Conservation (phyloP, 23 tunicate genomes). For the Styela clava region DNA sequence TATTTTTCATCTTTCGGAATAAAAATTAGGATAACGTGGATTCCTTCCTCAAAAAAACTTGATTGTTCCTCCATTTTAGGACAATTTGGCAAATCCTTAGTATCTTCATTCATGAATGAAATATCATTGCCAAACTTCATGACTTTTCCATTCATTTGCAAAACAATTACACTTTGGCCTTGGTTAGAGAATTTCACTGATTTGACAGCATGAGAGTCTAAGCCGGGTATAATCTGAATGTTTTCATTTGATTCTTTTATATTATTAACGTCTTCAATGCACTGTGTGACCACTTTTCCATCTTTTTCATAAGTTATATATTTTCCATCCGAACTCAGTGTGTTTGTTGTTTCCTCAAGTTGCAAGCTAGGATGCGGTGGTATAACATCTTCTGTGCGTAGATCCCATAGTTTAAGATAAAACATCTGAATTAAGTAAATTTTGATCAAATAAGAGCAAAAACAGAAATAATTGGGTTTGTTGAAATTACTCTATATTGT, state of each 20-base stretch:
- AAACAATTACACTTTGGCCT: neutral
- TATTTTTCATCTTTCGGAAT: neutral
- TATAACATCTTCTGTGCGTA: neutral
- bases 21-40: neutral
- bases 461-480: too few species aligned
- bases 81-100: neutral
- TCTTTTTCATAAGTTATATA: neutral
- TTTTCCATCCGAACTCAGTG: neutral
- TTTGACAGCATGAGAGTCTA: neutral
- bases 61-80: neutral
- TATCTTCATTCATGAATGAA: too few species aligned
- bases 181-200: neutral
- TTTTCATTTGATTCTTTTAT: neutral
- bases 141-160: neutral
- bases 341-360: neutral
- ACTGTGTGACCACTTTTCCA: neutral
- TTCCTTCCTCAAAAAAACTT: neutral
- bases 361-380: neutral
- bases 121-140: neutral
- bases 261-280: neutral
- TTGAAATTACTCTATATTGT: too few species aligned
- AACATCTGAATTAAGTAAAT: constrained; percentile 8
- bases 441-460: too few species aligned
- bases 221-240: neutral
- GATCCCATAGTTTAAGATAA: constrained; percentile 11